Evolutionary conservation across 37 sponge, comb jelly and placozoan genomes (phyloP), one percentile per base, ranked within the genome.

Genomic region (Beroe forskalii): DNA sequence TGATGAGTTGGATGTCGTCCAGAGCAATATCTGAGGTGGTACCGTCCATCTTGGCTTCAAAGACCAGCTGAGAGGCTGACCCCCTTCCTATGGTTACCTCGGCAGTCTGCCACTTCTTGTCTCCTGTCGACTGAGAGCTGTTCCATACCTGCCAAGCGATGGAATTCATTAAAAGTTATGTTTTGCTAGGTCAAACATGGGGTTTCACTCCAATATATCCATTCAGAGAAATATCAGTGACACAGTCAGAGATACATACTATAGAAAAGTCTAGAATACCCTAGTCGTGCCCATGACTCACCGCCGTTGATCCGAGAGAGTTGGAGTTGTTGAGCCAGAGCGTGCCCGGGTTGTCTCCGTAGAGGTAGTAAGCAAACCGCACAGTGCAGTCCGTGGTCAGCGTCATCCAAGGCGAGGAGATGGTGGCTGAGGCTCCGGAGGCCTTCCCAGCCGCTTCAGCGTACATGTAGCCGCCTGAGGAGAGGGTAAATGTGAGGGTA

Each of bases 121-220:
- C 55, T 22, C 40, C 55, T 23, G 28, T 22, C 0, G 55, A 80
- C 30, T 2, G 1, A 8, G 86, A 42, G 30, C 86, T 80, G 86
- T 80, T 80, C 86, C 86, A 80, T 20, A 80, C 25, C 86, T 80
- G 75, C n/a, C n/a, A n/a, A 9, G n/a, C n/a, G n/a, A n/a, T n/a
- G n/a, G n/a, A n/a, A n/a, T n/a, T n/a, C n/a, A n/a, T n/a, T n/a
- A n/a, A n/a, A n/a, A n/a, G n/a, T n/a, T n/a, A n/a, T n/a, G n/a
- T n/a, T n/a, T n/a, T n/a, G n/a, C n/a, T n/a, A n/a, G n/a, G n/a
- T n/a, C n/a, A n/a, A n/a, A n/a, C n/a, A n/a, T n/a, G n/a, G n/a
- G n/a, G n/a, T n/a, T n/a, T n/a, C n/a, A n/a, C n/a, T n/a, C n/a
- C n/a, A n/a, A n/a, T n/a, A n/a, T n/a, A n/a, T n/a, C n/a, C n/a